Percentiles rank a stretch among this genome's conserved stretches.
Evolutionary conservation across 2,797 vertebrate species (phyloP).

Genomic region (Sitta carolinensis): DNA sequence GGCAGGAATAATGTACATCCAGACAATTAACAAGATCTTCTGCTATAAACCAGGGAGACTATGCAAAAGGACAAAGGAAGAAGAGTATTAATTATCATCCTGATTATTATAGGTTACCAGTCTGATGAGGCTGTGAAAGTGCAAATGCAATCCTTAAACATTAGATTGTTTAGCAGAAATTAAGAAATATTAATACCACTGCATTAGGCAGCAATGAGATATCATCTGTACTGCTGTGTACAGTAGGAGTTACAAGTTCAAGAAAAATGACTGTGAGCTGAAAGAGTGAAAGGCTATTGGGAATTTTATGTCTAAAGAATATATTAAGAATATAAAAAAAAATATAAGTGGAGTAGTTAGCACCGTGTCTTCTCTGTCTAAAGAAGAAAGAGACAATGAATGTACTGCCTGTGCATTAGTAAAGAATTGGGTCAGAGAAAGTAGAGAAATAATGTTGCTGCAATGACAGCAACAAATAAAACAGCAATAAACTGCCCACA

Average conservation of each 20-base stretch:
- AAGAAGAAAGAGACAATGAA: not conserved
- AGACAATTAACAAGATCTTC: not conserved
- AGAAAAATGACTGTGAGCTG: not conserved
- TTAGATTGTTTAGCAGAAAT: constrained; percentile 23
- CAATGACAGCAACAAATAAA: not conserved
- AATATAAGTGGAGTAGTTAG: not conserved
- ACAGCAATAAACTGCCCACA: not conserved
- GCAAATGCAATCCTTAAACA: not conserved
- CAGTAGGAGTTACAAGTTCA: not conserved
- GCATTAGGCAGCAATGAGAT: not conserved
- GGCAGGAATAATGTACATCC: not conserved
- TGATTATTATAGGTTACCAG: not conserved
- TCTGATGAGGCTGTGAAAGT: constrained; percentile 4
- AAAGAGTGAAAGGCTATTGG: not conserved
- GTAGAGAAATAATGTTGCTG: not conserved
- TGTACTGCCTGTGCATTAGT: not conserved
- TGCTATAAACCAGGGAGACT: not conserved
- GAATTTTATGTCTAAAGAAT: not conserved
- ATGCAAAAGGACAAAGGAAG: not conserved
- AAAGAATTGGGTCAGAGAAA: not conserved
- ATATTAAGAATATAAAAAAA: not conserved
- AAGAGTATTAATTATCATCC: not conserved
- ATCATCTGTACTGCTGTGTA: not conserved
- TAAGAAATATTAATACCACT: constrained; percentile 8
- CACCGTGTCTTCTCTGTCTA: not conserved